Percentiles rank a stretch among this genome's conserved stretches.
Evolutionary conservation across 2,888 invertebrate genomes (phyloP).

Genomic region (Teinopalpus imperialis): DNA sequence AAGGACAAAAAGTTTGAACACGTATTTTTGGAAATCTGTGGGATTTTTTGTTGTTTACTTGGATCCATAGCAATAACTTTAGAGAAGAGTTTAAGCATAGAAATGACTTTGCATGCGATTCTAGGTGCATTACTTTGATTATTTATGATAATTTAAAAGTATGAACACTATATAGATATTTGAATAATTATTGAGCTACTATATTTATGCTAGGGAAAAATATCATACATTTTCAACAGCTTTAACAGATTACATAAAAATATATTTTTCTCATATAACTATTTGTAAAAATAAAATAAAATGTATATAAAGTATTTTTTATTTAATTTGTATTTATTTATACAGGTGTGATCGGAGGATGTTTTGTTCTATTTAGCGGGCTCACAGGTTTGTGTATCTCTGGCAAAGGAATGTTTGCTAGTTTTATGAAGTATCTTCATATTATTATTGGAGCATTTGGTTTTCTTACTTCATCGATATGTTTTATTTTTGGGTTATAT

Average conservation of each 20-base stretch:
- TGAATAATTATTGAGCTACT: too few relatives aligned
- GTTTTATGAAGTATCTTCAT: constrained; percentile 30
- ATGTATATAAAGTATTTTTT: too few relatives aligned
- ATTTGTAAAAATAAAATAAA: too few relatives aligned
- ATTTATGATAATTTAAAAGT: constrained; percentile 25
- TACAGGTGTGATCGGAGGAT: constrained; percentile 34
- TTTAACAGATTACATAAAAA: too few relatives aligned
- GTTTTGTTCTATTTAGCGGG: constrained; percentile 26
- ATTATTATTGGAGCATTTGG: constrained; percentile 33
- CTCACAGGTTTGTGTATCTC: constrained; percentile 31
- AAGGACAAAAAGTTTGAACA: constrained; percentile 40
- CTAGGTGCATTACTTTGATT: constrained; percentile 14
- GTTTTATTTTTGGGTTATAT: constrained; percentile 42
- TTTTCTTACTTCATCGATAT: constrained; percentile 39
- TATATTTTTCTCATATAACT: too few relatives aligned
- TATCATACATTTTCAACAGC: too few relatives aligned
- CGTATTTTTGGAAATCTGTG: constrained; percentile 35
- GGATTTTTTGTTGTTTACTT: constrained; percentile 28
- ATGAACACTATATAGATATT: too few relatives aligned
- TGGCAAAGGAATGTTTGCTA: constrained; percentile 11
- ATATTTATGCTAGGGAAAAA: too few relatives aligned
- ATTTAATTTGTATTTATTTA: too few relatives aligned
- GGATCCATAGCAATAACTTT: constrained; percentile 26
- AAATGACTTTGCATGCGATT: constrained; percentile 7
- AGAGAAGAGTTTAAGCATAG: neutral